Base-by-base conservation (phyloP, 2,113 vertebrate species). In the Apteryx owenii region DNA sequence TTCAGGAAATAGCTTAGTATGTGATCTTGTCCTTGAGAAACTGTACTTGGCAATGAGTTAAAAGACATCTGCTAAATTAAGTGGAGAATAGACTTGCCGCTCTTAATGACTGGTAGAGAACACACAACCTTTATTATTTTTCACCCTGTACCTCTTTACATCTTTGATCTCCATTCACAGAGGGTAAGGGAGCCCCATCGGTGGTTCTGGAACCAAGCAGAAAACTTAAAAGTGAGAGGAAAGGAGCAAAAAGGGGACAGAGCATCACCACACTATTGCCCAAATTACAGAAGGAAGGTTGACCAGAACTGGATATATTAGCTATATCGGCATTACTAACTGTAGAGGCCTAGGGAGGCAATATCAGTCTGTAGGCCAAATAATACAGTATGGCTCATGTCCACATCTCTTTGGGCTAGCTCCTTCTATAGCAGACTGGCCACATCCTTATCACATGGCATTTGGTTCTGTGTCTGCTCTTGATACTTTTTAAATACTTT, bases 261-360 rank as follows among this genome's bases (percentile, higher is more conserved):
- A 83, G 12, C 15, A 25, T 56, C 80, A 50, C 4, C 77, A 23
- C 18, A 29, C 12, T 65, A 11, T 53, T 33, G 38, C 72, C 31
- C 64, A 61, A 26, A 36, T 86, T 69, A n/a, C 23, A 46, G 38
- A 38, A 70, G 16, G 54, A 73, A 75, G 42, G 50, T 42, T 94
- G 26, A 26, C 33, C 7, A 46, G 36, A 71, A 68, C n/a, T 33
- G 53, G 66, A 69, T 0, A 3, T 5, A 0, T 81, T 89, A 73
- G 14, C n/a, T 65, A 1, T 28, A 6, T n/a, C 1, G 2, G 31
- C 44, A n/a, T 61, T 56, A 14, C 56, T 58, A 38, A 38, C 50
- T 53, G 12, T 0, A 0, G 12, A n/a, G 23, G 5, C 70, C 31
- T 70, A 42, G 28, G 11, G 16, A 84, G 38, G 28, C 23, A 18